These are phyloP conservation scores for Miichthys miiuy DNA, from an alignment of 2,797 vertebrate species.

Conservation along the genomic window DNA sequence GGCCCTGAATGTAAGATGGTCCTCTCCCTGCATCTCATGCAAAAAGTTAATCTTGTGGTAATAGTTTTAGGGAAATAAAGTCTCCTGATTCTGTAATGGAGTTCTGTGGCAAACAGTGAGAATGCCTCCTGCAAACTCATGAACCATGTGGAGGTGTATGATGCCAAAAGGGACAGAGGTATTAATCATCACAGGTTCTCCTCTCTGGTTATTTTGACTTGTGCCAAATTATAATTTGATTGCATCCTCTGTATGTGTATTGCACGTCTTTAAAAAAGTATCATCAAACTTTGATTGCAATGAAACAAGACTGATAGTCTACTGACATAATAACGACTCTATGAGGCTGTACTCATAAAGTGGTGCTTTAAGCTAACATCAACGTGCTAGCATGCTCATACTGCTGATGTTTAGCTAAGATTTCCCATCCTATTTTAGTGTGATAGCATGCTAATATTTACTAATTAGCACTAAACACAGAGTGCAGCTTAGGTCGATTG, in stretches of 20 bases:
- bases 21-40: background rate
- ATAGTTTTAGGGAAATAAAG: slow-evolving; percentile 12
- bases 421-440: background rate
- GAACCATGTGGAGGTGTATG: slow-evolving; percentile 27
- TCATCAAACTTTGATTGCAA: background rate
- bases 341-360: background rate
- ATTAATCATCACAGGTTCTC: slow-evolving; percentile 23
- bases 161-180: slow-evolving; percentile 12
- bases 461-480: background rate
- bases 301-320: background rate
- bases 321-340: background rate
- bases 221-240: background rate
- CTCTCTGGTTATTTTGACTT: slow-evolving; percentile 21
- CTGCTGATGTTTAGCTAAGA: background rate
- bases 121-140: slow-evolving; percentile 1
- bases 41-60: slow-evolving; percentile 10
- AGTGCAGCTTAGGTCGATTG: background rate
- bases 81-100: background rate
- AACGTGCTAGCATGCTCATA: background rate
- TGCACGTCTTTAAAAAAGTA: background rate
- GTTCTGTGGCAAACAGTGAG: slow-evolving; percentile 11
- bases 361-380: background rate
- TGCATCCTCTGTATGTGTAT: background rate
- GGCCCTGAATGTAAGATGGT: background rate
- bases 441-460: background rate